These are phyloP conservation scores for Fragum fragum DNA, from an alignment of 2,888 invertebrate species.

Conservation along the genomic window DNA sequence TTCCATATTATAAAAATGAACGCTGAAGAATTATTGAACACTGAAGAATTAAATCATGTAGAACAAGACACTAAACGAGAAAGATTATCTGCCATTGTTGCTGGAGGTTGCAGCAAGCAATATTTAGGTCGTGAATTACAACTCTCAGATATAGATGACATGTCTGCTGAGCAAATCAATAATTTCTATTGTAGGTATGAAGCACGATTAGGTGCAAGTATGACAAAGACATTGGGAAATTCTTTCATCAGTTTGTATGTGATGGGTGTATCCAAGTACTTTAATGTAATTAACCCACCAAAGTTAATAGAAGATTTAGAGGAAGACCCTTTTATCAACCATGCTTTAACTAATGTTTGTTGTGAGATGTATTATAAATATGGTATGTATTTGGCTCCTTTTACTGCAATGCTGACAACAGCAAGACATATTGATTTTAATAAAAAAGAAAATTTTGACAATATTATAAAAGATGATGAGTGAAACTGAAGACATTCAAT, in stretches of 20 bases:
- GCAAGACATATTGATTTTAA: constrained; percentile 33
- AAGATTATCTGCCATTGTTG: constrained; percentile 54
- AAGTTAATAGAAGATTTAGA: constrained; percentile 52
- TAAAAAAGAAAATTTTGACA: constrained; percentile 27
- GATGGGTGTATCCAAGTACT: constrained; percentile 51
- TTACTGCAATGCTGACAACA: constrained; percentile 44
- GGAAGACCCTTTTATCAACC: constrained; percentile 56
- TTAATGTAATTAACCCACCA: constrained; percentile 45
- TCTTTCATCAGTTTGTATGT: constrained; percentile 52
- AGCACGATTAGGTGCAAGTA: constrained; percentile 52
- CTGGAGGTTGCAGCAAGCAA: constrained; percentile 47
- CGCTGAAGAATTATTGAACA: constrained; percentile 45
- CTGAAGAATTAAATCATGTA: constrained; percentile 26
- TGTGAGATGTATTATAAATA: constrained; percentile 36
- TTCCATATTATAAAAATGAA: constrained; percentile 47
- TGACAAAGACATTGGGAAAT: constrained; percentile 57
- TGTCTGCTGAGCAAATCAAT: constrained; percentile 49
- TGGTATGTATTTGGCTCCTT: constrained; percentile 47
- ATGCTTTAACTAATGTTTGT: constrained; percentile 43
- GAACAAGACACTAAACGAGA: constrained; percentile 46
- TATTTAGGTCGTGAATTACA: constrained; percentile 51
- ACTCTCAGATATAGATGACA: constrained; percentile 43
- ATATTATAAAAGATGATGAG: constrained; percentile 36
- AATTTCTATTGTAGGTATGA: constrained; percentile 55
- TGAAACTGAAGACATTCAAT: constrained; percentile 18